Conservation (phyloP, 2,797 vertebrate species). For the Eospalax fontanierii region DNA sequence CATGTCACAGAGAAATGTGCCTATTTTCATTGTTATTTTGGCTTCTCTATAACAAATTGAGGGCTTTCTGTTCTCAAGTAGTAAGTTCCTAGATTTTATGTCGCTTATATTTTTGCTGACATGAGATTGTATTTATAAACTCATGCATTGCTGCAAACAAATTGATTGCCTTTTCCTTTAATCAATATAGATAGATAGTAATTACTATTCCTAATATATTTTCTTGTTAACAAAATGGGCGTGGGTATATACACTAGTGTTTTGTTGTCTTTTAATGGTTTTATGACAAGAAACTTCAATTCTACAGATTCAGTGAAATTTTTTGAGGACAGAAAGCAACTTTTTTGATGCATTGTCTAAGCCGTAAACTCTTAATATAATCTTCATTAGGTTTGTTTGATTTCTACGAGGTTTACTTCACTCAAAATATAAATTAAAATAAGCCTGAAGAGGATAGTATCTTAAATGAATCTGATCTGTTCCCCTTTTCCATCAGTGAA, state of each 20-base stretch:
- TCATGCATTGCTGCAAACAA: constrained; percentile 31
- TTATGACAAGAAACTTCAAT: constrained; percentile 33
- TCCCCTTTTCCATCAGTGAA: constrained; percentile 46
- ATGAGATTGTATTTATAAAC: constrained; percentile 41
- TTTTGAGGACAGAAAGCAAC: constrained; percentile 58
- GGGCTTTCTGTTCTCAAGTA: constrained; percentile 12
- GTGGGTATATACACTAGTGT: not conserved
- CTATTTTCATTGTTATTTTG: constrained; percentile 62
- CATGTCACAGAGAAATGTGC: not conserved
- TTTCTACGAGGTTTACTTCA: constrained; percentile 55
- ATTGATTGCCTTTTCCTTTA: constrained; percentile 40
- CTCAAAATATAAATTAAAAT: constrained; percentile 64
- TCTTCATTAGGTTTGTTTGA: constrained; percentile 52
- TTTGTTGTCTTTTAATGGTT: constrained; percentile 61
- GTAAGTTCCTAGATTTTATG: constrained; percentile 52
- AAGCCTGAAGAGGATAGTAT: constrained; percentile 30
- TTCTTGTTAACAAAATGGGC: constrained; percentile 61
- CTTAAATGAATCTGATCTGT: constrained; percentile 65
- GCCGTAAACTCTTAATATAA: constrained; percentile 51
- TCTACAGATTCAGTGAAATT: constrained; percentile 66
- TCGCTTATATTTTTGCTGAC: constrained; percentile 47
- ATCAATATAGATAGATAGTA: constrained; percentile 44
- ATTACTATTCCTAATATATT: constrained; percentile 54
- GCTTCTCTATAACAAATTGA: constrained; percentile 38
- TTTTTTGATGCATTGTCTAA: constrained; percentile 63